Base-by-base conservation (phyloP, 2,797 vertebrate genomes). In the Anableps anableps region DNA sequence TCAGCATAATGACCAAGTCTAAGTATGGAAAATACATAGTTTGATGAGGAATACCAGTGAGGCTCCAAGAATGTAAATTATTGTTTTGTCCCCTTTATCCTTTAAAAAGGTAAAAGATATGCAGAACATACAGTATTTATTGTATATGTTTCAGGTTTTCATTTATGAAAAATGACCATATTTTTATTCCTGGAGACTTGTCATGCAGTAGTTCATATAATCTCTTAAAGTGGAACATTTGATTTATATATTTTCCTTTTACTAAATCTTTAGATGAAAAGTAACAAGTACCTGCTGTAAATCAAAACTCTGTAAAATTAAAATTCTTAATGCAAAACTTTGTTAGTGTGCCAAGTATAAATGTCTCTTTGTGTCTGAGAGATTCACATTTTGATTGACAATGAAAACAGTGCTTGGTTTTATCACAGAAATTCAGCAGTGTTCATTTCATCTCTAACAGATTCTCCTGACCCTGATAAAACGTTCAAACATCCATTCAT, bases 391-490 rank as follows among this genome's bases (percentile, higher is more conserved):
- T 70, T n/a, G 26, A 70, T n/a, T n/a, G 23, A 45, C 23, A 16
- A n/a, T 45, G 26, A n/a, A 45, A 70, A 8, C 68, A 26, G 13
- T 66, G 73, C 58, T 53, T 72, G 55, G 55, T 34, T 41, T 71
- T 38, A 60, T 34, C 36, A 34, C 29, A 45, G 26, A 21, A 53
- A 48, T 58, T 17, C 45, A 53, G 60, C 19, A 21, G 31, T 26
- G 1, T 48, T 58, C 26, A 55, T 0, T 50, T 76, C 10, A 51
- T 55, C 23, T 70, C 62, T 26, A 43, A 45, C 51, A 58, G 47
- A 80, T 60, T 48, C 34, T 75, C 10, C 53, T 53, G 19, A 43
- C 53, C 77, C 53, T 83, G 36, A 23, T 60, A 72, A 72, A 64
- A 47, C 45, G 10, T 16, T 75, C 47, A 70, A 34, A 75, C 58